Evolutionary conservation across 1,140 invertebrate genomes (phyloP).

Genomic region (Bombus vancouverensis): DNA sequence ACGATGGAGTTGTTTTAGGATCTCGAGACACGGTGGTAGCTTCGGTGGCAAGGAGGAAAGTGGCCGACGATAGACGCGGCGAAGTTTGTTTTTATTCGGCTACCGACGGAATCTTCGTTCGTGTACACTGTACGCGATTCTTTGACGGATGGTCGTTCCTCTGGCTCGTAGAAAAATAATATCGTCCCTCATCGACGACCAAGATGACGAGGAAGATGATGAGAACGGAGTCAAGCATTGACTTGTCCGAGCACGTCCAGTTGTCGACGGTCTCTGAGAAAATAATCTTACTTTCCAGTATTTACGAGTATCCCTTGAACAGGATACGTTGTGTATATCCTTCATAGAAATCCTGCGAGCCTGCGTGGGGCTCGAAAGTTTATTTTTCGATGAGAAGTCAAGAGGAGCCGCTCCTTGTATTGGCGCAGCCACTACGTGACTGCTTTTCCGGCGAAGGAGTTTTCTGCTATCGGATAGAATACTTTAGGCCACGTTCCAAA

Average conservation of each 20-base stretch:
- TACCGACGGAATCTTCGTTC: constrained; percentile 48
- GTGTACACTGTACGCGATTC: constrained; percentile 48
- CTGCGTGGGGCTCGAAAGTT: constrained; percentile 45
- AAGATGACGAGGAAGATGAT: constrained; percentile 1
- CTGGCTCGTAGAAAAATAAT: constrained; percentile 67
- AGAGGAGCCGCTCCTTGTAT: constrained; percentile 36
- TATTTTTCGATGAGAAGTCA: constrained; percentile 63
- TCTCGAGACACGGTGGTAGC: constrained; percentile 23
- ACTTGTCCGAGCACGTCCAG: constrained; percentile 65
- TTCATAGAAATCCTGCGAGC: constrained; percentile 62
- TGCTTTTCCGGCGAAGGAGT: not conserved
- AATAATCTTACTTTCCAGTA: constrained; percentile 72
- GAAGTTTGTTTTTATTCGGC: constrained; percentile 73
- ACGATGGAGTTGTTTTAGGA: constrained; percentile 70
- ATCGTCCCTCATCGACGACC: constrained; percentile 31
- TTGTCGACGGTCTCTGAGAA: constrained; percentile 65
- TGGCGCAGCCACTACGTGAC: not conserved
- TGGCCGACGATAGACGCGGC: constrained; percentile 41
- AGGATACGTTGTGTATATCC: constrained; percentile 57
- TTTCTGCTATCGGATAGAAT: not conserved
- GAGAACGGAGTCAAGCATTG: constrained; percentile 48
- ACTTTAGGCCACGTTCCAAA: not conserved
- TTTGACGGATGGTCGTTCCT: constrained; percentile 64
- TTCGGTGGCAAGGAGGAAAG: constrained; percentile 36
- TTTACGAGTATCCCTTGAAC: constrained; percentile 68